Conservation (phyloP, 2,113 vertebrate genomes). For the Sander lucioperca region DNA sequence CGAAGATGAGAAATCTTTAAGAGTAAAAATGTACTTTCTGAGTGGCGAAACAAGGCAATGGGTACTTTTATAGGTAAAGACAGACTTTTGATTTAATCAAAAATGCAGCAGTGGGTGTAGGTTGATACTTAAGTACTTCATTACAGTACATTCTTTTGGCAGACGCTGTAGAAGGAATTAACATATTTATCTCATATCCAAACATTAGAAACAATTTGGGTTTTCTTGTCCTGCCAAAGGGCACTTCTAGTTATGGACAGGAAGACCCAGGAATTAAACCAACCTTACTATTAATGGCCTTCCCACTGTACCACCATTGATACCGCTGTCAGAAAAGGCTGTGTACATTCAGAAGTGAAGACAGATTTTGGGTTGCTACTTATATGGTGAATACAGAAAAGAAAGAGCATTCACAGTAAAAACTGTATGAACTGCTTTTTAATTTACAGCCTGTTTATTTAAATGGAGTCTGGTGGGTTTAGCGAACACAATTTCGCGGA, state of each 20-base stretch:
- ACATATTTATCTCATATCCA: not conserved
- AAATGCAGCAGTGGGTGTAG: not conserved
- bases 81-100: not conserved
- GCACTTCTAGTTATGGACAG: not conserved
- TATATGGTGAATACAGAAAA: not conserved
- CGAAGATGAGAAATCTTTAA: not conserved
- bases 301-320: not conserved
- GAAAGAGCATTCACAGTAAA: not conserved
- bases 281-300: not conserved
- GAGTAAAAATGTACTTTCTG: not conserved
- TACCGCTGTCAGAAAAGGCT: not conserved
- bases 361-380: not conserved
- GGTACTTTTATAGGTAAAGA: not conserved
- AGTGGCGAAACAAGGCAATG: too few species aligned
- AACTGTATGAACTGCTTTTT: not conserved
- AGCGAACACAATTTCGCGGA: fast-evolving
- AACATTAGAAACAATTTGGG: not conserved
- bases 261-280: not conserved
- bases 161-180: not conserved
- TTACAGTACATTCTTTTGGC: not conserved
- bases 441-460: not conserved
- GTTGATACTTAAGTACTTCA: not conserved
- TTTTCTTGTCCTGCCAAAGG: not conserved
- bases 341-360: not conserved
- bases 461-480: too few species aligned